Percentiles rank a stretch among this genome's conserved stretches.
Conservation (phyloP, 2,113 vertebrate species). For the Progne subis region DNA sequence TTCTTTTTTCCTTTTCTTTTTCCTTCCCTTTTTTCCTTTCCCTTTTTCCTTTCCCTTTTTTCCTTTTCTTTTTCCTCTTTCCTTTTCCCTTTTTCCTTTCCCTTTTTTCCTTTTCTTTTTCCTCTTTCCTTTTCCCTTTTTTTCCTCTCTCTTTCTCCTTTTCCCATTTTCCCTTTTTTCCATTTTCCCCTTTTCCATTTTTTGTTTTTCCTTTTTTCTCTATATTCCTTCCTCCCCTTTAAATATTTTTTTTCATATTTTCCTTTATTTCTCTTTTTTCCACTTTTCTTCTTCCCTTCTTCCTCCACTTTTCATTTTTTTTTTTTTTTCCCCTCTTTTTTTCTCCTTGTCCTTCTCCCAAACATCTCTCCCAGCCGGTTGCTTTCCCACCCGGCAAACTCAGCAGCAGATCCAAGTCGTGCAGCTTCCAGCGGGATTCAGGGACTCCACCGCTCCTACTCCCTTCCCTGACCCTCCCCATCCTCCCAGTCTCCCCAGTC, state of each 20-base stretch:
- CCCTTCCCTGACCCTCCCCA: accelerated
- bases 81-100: too few relatives aligned
- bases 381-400: background rate
- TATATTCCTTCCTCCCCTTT: background rate
- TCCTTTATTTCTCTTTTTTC: background rate
- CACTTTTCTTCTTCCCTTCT: background rate
- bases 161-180: background rate
- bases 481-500: background rate
- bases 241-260: background rate
- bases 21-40: too few relatives aligned
- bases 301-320: background rate
- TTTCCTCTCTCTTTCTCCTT: too few relatives aligned
- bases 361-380: accelerated
- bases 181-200: background rate
- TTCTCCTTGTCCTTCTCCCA: background rate
- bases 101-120: accelerated
- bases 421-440: background rate
- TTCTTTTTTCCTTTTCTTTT: too few relatives aligned
- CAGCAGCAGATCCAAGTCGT: background rate
- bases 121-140: accelerated
- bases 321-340: background rate
- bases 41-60: too few relatives aligned
- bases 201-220: background rate
- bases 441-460: background rate
- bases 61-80: too few relatives aligned